phyloP scores from a whole-genome alignment of 2,888 invertebrate genomes.

The Acrobasis suavella region DNA sequence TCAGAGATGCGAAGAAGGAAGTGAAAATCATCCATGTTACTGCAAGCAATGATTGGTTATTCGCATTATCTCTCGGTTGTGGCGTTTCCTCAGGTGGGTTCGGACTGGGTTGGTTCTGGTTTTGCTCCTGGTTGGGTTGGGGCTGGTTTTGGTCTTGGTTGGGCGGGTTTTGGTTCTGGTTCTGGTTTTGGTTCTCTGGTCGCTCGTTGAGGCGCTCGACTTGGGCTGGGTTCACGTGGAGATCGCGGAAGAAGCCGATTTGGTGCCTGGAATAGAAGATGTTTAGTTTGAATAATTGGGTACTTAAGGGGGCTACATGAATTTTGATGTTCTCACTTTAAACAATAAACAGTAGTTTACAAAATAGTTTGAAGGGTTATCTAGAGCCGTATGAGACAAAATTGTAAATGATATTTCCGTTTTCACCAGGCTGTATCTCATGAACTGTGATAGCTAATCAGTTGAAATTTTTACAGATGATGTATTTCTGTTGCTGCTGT shows the following conservation, averaged over 20 bases:
- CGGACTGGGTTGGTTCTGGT: slow-evolving; percentile 29
- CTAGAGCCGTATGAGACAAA: no score
- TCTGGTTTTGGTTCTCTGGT: slow-evolving; percentile 22
- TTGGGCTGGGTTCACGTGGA: slow-evolving; percentile 58
- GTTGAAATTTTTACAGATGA: no score
- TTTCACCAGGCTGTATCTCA: no score
- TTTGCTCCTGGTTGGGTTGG: slow-evolving; percentile 26
- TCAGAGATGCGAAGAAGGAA: slow-evolving; percentile 95
- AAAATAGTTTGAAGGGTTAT: no score
- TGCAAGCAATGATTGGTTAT: slow-evolving; percentile 82
- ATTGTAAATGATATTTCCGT: no score
- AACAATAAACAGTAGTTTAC: no score
- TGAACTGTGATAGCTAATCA: no score
- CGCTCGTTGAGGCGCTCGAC: slow-evolving; percentile 35
- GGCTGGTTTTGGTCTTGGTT: slow-evolving; percentile 28
- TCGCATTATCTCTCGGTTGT: slow-evolving; percentile 33
- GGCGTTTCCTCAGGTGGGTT: background rate
- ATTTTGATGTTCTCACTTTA: no score
- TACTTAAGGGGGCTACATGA: no score
- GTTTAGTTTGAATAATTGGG: slow-evolving; percentile 26
- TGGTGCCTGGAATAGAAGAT: slow-evolving; percentile 82
- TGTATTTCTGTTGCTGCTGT: no score
- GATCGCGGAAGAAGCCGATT: slow-evolving; percentile 88
- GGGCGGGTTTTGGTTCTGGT: slow-evolving; percentile 27
- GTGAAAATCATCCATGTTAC: slow-evolving; percentile 95